phyloP scores from a whole-genome alignment of 2,113 vertebrate species.

The Oenanthe oenanthe region DNA sequence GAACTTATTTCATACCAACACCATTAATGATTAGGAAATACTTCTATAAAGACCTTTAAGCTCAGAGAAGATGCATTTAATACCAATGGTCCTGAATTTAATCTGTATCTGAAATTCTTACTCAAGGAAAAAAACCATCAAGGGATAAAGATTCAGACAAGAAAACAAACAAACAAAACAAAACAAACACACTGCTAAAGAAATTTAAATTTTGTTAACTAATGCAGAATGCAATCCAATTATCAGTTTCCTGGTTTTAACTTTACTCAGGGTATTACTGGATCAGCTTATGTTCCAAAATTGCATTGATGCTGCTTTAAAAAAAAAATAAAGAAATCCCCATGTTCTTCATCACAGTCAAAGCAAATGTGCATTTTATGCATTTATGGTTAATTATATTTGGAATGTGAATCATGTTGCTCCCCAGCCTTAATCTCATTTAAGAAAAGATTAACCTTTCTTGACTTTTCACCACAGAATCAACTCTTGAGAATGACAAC shows the following conservation, averaged over 20 bases:
- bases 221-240: neutral
- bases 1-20: neutral
- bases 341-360: neutral
- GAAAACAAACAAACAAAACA: neutral
- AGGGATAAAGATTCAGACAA: neutral
- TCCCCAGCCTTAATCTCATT: conserved; percentile 21
- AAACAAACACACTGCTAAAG: neutral
- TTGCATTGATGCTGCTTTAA: neutral
- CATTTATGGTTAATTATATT: neutral
- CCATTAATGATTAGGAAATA: neutral
- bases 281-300: neutral
- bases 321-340: too few species aligned
- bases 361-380: neutral
- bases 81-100: neutral
- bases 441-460: conserved; percentile 60
- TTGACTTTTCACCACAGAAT: conserved; percentile 49
- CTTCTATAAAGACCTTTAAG: accelerated
- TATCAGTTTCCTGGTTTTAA: neutral
- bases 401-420: neutral
- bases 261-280: neutral
- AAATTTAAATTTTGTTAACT: neutral
- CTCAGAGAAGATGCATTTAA: neutral
- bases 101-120: neutral
- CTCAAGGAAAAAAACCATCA: neutral
- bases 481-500: neutral